Evolutionary conservation across 2,888 invertebrate genomes (phyloP), one percentile per base, ranked within the genome.

Genomic region (Erpobdella octoculata): DNA sequence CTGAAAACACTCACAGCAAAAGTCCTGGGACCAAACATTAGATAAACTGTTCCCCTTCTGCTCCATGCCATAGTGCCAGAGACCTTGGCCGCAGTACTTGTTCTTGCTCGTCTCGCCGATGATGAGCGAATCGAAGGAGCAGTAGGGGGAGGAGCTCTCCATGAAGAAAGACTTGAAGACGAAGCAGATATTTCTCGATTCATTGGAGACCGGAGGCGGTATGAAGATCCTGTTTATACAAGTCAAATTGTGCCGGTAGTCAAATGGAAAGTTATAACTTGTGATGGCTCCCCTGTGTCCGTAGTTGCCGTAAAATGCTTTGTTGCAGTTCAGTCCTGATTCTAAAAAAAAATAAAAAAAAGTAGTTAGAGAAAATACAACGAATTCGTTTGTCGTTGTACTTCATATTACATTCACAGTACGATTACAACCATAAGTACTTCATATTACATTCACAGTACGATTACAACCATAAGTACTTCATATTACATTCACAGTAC

Each of bases 1-100:
- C n/a, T n/a, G n/a, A n/a, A n/a, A 36, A 28, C 59, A 75, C 76
- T 76, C 66, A 76, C 76, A 76, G 73, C 76, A 76, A 71, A 76
- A 76, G 38, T 75, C 58, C 18, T 46, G 69, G 36, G 70, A 72
- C 76, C 76, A 76, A 61, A 76, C 74, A 65, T 72, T 76, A 41
- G 75, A 68, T 35, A 66, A 41, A 35, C 66, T 65, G 41, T 70
- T 73, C 46, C 33, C 61, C 6, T 71, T 67, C 21, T 67, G 61
- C 8, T 38, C 70, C 18, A 58, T 53, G 33, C 76, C 76, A 62
- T 75, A 76, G 66, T 75, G 74, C 76, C 76, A 76, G 59, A 72
- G 72, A 15, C 76, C 76, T 6, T 31, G 28, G 1, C 74, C 76
- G 48, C 76, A 76, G 73, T 76, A 76, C 70, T 76, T 76, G 62